phyloP scores from a whole-genome alignment of 2,113 vertebrate species.

The Micronisus gabar region DNA sequence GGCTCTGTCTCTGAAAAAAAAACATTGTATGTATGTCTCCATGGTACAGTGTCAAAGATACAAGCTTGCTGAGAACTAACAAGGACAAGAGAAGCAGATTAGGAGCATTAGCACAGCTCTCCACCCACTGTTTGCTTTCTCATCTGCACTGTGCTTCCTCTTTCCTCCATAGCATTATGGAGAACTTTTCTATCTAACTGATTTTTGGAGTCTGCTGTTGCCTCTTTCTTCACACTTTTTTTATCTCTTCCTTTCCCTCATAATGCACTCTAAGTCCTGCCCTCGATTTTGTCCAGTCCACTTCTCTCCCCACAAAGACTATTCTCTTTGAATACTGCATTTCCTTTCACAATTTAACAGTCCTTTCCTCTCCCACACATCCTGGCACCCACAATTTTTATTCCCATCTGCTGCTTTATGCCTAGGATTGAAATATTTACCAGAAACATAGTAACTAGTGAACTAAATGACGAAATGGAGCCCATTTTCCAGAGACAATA shows the following conservation, averaged over 20 bases:
- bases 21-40: background rate
- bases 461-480: slow-evolving; percentile 61
- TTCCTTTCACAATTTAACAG: slow-evolving; percentile 47
- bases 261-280: background rate
- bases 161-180: background rate
- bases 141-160: background rate
- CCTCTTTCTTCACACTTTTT: background rate
- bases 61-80: background rate
- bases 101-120: slow-evolving; percentile 47
- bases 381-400: slow-evolving; percentile 61
- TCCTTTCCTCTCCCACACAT: slow-evolving; percentile 60
- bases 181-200: background rate
- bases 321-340: background rate
- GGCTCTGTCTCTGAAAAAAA: background rate
- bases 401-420: slow-evolving; percentile 68
- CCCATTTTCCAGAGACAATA: slow-evolving; percentile 49
- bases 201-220: background rate
- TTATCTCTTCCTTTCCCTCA: background rate
- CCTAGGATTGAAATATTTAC: slow-evolving; percentile 64
- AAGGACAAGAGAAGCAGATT: slow-evolving; percentile 24
- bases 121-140: slow-evolving; percentile 40
- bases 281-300: background rate
- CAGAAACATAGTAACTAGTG: slow-evolving; percentile 65
- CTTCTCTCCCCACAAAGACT: background rate
- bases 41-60: background rate